Percentiles rank a stretch among this genome's conserved stretches.
These are phyloP conservation scores for Junonia oenone DNA, from an alignment of 2,888 invertebrate genomes.

Conservation along the genomic window DNA sequence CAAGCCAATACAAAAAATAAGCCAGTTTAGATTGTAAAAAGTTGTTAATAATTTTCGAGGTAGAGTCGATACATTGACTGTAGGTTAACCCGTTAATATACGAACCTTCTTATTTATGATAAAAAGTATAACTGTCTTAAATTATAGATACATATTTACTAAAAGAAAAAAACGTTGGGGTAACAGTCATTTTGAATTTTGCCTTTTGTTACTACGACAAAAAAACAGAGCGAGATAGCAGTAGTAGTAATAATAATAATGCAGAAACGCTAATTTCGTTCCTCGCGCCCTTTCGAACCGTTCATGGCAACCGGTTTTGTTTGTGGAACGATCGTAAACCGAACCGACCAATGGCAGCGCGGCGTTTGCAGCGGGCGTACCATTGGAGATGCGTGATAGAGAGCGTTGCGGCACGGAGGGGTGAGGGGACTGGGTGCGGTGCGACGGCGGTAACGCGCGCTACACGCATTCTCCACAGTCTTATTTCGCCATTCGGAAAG, in stretches of 20 bases:
- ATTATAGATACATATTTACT: neutral
- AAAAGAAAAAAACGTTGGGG: neutral
- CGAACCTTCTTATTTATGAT: neutral
- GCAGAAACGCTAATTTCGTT: conserved; percentile 56
- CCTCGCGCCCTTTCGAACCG: conserved; percentile 71
- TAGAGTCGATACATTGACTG: neutral
- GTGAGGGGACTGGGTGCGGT: conserved; percentile 59
- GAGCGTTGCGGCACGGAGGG: conserved; percentile 45
- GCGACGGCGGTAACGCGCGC: conserved; percentile 48
- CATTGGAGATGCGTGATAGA: conserved; percentile 63
- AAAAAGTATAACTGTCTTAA: neutral
- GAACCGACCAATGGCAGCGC: conserved; percentile 54
- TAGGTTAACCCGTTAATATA: neutral
- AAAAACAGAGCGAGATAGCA: conserved; percentile 44
- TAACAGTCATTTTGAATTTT: neutral
- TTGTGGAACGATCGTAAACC: conserved; percentile 68
- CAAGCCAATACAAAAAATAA: neutral
- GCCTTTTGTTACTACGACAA: neutral
- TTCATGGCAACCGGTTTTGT: conserved; percentile 75
- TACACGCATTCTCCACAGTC: conserved; percentile 55
- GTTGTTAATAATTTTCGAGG: neutral
- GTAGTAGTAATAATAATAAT: conserved; percentile 56
- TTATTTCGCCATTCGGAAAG: conserved; percentile 72
- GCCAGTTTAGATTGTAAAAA: neutral
- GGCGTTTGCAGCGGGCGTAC: conserved; percentile 56